Conservation (phyloP, 2,888 invertebrate species). For the Argyresthia albistria region DNA sequence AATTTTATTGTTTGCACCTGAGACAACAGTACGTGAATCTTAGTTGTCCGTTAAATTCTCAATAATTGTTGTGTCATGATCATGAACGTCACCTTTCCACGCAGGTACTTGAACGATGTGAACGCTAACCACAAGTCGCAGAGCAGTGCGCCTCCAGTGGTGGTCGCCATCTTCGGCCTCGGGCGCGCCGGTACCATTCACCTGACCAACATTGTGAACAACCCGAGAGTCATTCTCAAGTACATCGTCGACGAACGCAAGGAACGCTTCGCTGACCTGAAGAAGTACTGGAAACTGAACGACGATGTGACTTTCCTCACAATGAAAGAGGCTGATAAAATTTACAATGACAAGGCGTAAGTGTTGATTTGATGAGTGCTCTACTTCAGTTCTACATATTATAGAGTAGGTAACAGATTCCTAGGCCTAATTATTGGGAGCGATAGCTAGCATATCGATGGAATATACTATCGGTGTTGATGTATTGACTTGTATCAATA, state of each 20-base stretch:
- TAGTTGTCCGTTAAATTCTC: not conserved
- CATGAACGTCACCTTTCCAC: not conserved
- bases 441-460: too few species aligned
- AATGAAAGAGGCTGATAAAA: constrained; percentile 52
- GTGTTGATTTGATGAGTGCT: constrained; percentile 7
- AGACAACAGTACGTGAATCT: not conserved
- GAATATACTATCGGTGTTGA: too few species aligned
- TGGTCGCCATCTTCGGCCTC: constrained; percentile 69
- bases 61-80: not conserved
- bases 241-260: constrained; percentile 72
- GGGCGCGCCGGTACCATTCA: constrained; percentile 76
- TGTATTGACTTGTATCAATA: too few species aligned
- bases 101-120: constrained; percentile 52
- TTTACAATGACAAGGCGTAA: constrained; percentile 70
- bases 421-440: too few species aligned
- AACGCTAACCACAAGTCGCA: constrained; percentile 26
- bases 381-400: not conserved
- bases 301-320: constrained; percentile 53
- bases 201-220: constrained; percentile 53
- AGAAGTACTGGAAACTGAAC: constrained; percentile 60
- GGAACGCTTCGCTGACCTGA: constrained; percentile 49
- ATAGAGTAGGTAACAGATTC: too few species aligned
- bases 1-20: not conserved
- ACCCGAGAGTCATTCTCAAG: constrained; percentile 57
- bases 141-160: constrained; percentile 29